Base-by-base conservation (phyloP, 2,113 vertebrate genomes). In the Serinus canaria region DNA sequence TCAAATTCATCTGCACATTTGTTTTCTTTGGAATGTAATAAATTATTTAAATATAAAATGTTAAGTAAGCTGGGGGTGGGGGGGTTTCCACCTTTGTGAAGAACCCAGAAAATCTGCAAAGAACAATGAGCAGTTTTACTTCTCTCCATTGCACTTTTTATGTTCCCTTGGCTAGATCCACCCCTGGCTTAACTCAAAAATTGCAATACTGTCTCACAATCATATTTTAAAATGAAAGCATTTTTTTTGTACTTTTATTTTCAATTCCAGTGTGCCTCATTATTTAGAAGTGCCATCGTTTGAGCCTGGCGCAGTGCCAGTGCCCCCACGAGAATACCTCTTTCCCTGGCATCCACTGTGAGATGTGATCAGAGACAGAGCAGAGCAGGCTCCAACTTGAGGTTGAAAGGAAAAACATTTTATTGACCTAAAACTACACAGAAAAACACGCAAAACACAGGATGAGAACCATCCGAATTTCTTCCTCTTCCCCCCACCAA, bases 61-160 rank as follows among this genome's bases (percentile, higher is more conserved):
- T n/a, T 66, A 58, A 69, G 17, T 62, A 53, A 76, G 10, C 3
- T 16, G 6, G 3, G 5, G 6, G 1, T 0, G 0, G 13, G 6
- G 1, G 0, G 0, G 15, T 66, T 59, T 49, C 46, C 4, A 1
- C 6, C 6, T 41, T 83, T 44, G 33, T 52, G 23, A 21, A 50
- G 2, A 28, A 4, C 2, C 15, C 28, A 89, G 46, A 77, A 80
- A 86, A 87, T 7, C 43, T 79, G 5, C 30, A 39, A 3, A n/a
- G 30, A 84, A 52, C 6, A 31, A 55, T 39, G 8, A 37, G 28
- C 1, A 0, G 2, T 46, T 55, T 70, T 63, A 44, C 68, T 90
- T 13, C 8, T 83, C 3, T 18, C 27, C 49, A 24, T 5, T 72
- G 25, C 9, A 31, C 13, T 67, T 89, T 84, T 50, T 58, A 4